A percentile compares a stretch with the other conserved stretches of the same genome.
Evolutionary conservation across 2,797 vertebrate genomes (phyloP).

Genomic region (Tauraco hartlaubi): DNA sequence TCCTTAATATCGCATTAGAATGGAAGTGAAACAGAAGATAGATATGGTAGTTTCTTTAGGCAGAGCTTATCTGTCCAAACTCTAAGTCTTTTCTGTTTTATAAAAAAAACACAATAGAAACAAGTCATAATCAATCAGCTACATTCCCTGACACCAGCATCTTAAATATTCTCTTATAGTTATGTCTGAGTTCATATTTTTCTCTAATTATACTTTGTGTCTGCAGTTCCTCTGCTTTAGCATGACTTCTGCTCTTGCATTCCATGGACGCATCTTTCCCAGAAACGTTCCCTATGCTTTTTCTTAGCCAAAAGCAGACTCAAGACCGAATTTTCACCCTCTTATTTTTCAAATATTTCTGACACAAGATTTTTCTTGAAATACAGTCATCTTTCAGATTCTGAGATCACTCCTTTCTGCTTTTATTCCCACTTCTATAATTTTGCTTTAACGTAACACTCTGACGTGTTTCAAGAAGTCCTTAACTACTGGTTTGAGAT

Average conservation of each 20-base stretch:
- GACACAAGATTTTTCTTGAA: neutral
- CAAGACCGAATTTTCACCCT: neutral
- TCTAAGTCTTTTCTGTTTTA: neutral
- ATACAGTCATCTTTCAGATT: neutral
- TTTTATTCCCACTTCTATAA: neutral
- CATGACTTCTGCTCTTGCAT: neutral
- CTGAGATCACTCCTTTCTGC: neutral
- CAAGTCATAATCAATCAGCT: neutral
- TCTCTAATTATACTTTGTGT: neutral
- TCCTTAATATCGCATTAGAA: neutral
- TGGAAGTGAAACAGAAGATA: neutral
- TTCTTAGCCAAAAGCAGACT: neutral
- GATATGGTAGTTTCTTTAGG: neutral
- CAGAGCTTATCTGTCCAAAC: neutral
- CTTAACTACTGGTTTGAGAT: neutral
- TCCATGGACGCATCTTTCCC: neutral
- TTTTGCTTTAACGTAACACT: neutral
- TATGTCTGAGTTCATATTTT: neutral
- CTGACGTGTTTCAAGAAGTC: neutral
- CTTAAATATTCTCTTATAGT: neutral
- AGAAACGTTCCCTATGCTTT: neutral
- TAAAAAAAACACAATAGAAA: neutral
- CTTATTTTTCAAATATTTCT: neutral
- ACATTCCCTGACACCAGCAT: neutral
- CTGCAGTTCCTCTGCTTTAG: neutral